These are phyloP conservation scores for Chironex yamaguchii DNA, from an alignment of 30 jellyfish, hydroid and myxozoan genomes.

Conservation along the genomic window DNA sequence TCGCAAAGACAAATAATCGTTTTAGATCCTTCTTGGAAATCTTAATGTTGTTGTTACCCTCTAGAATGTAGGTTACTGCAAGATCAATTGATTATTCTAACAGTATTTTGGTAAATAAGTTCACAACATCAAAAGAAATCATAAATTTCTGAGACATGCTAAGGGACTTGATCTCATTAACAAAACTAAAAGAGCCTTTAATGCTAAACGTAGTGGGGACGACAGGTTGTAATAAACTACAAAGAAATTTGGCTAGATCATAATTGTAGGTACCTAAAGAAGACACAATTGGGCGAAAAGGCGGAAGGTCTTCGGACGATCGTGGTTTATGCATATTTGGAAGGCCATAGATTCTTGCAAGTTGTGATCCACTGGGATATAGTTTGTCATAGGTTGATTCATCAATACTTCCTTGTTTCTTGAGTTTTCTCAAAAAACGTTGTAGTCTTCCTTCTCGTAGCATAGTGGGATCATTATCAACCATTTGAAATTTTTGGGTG, in stretches of 20 bases:
- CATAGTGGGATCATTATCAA: slow-evolving; percentile 6
- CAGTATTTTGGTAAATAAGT: background rate
- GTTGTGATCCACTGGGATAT: slow-evolving; percentile 16
- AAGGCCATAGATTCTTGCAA: slow-evolving; percentile 7
- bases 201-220: background rate
- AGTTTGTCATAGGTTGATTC: background rate
- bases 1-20: no score
- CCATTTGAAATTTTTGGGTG: background rate
- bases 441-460: slow-evolving; percentile 27
- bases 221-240: background rate
- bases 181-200: background rate
- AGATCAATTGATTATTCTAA: background rate
- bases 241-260: background rate
- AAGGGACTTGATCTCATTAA: background rate
- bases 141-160: background rate
- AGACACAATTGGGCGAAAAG: background rate
- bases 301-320: no score
- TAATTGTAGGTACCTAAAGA: background rate
- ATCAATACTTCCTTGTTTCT: slow-evolving; percentile 4
- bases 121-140: background rate
- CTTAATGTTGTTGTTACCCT: no score
- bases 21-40: no score
- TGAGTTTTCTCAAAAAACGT: slow-evolving; percentile 12
- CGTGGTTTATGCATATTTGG: slow-evolving; percentile 18
- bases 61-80: no score